A percentile compares a stretch with the other conserved stretches of the same genome.
Evolutionary conservation across 2,797 vertebrate species (phyloP).

Genomic region (Halcyon leucocephala): DNA sequence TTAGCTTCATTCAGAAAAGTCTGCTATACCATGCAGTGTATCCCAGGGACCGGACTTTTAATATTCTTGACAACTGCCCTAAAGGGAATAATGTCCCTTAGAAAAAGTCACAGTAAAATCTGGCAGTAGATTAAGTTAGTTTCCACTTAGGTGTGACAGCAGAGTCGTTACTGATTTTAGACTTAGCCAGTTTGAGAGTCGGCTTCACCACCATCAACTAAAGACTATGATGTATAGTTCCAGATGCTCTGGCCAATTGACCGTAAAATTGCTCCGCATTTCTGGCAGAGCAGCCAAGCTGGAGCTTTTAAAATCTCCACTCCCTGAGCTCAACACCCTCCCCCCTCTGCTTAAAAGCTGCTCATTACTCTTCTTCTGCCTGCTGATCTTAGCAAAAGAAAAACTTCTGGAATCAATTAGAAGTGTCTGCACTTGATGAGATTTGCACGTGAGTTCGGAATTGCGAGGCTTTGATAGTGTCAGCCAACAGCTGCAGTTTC

Average conservation of each 20-base stretch:
- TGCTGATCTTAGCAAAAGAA: slow-evolving; percentile 84
- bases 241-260: slow-evolving; percentile 97
- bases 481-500: slow-evolving; percentile 90
- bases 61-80: slow-evolving; percentile 58
- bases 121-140: slow-evolving; percentile 73
- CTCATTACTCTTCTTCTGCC: slow-evolving; percentile 90
- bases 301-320: slow-evolving; percentile 88
- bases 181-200: slow-evolving; percentile 78
- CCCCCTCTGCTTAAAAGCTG: slow-evolving; percentile 80
- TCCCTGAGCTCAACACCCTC: slow-evolving; percentile 74
- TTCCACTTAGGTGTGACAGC: slow-evolving; percentile 79
- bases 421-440: slow-evolving; percentile 92
- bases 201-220: slow-evolving; percentile 82
- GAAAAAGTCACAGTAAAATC: slow-evolving; percentile 69
- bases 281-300: slow-evolving; percentile 84
- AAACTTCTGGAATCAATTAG: slow-evolving; percentile 98
- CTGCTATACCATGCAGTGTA: background rate
- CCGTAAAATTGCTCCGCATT: slow-evolving; percentile 95
- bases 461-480: slow-evolving; percentile 83
- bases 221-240: slow-evolving; percentile 88
- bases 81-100: slow-evolving; percentile 60
- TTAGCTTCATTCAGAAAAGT: slow-evolving; percentile 36
- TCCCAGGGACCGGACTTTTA: slow-evolving; percentile 22
- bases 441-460: slow-evolving; percentile 91
- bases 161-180: slow-evolving; percentile 78